Percentiles rank a stretch among this genome's conserved stretches.
These are phyloP conservation scores for Tineola bisselliella DNA, from an alignment of 2,888 invertebrate genomes.

Conservation along the genomic window DNA sequence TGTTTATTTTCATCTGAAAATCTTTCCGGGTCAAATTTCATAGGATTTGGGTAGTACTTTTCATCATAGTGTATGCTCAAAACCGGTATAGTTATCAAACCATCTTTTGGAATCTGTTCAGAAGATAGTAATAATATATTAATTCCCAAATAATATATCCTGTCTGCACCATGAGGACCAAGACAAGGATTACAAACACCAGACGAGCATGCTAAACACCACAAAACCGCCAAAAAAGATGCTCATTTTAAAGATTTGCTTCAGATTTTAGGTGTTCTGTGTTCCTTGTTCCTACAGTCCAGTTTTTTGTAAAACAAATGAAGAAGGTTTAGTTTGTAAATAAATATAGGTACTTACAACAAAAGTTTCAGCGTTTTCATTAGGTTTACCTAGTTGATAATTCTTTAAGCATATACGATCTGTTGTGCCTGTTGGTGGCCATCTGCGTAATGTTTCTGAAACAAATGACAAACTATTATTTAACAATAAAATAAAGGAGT, in stretches of 20 bases:
- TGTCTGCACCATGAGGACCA: too few relatives aligned
- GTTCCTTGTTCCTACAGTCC: too few relatives aligned
- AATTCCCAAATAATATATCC: too few relatives aligned
- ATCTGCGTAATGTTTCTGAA: constrained; percentile 57
- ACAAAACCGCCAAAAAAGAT: too few relatives aligned
- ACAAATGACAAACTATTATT: constrained; percentile 11
- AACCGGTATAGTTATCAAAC: constrained; percentile 37
- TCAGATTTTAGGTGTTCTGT: too few relatives aligned
- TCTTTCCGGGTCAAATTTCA: constrained; percentile 22
- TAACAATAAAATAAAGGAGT: background rate
- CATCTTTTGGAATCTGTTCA: constrained; percentile 36
- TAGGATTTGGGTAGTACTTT: constrained; percentile 19
- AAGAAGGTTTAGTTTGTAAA: too few relatives aligned
- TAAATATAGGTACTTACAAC: background rate
- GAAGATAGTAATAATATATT: too few relatives aligned
- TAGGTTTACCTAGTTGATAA: background rate
- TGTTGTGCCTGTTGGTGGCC: constrained; percentile 38
- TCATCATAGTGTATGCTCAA: constrained; percentile 24
- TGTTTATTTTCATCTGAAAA: constrained; percentile 19
- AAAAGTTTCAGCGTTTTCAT: background rate
- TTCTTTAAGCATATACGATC: background rate
- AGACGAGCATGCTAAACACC: too few relatives aligned
- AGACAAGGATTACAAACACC: too few relatives aligned
- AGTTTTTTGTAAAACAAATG: too few relatives aligned
- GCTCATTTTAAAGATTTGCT: too few relatives aligned